Evolutionary conservation across 2,797 vertebrate species (phyloP).

Genomic region (Protonibea diacanthus): DNA sequence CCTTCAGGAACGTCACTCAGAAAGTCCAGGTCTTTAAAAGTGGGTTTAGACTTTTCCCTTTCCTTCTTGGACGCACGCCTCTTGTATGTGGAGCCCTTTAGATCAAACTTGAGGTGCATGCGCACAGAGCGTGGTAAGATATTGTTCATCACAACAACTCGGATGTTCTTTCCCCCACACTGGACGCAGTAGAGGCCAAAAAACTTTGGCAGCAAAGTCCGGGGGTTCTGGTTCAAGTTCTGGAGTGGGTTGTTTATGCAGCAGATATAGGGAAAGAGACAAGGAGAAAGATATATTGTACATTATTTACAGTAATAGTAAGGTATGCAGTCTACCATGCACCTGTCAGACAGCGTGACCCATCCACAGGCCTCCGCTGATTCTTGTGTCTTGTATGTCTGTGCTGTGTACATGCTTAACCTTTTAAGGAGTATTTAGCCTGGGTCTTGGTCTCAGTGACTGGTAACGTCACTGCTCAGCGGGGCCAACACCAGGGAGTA

Average conservation of each 20-base stretch:
- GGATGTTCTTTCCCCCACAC: constrained; percentile 96
- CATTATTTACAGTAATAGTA: neutral
- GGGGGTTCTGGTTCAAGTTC: constrained; percentile 98
- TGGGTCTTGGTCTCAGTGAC: neutral
- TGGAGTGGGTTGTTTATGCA: constrained; percentile 58
- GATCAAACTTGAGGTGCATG: constrained; percentile 98
- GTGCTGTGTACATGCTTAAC: constrained; percentile 43
- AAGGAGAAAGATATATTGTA: neutral
- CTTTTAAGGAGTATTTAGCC: constrained; percentile 54
- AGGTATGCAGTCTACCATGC: constrained; percentile 1
- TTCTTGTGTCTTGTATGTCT: constrained; percentile 5
- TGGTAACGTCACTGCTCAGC: constrained; percentile 62
- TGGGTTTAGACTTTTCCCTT: constrained; percentile 93
- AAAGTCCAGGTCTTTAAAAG: constrained; percentile 97
- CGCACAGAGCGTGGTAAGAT: constrained; percentile 93
- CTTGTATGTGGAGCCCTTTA: constrained; percentile 98
- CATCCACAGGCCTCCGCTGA: constrained; percentile 20
- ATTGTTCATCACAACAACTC: constrained; percentile 97
- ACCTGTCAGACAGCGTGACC: constrained; percentile 63
- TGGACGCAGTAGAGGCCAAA: constrained; percentile 98
- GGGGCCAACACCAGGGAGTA: constrained; percentile 53
- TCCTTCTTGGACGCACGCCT: constrained; percentile 96
- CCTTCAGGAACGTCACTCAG: constrained; percentile 93
- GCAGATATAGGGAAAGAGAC: neutral
- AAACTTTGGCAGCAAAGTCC: constrained; percentile 97